Base-by-base conservation (phyloP, 2,888 invertebrate species). In the Zhengitettix transpicula region DNA sequence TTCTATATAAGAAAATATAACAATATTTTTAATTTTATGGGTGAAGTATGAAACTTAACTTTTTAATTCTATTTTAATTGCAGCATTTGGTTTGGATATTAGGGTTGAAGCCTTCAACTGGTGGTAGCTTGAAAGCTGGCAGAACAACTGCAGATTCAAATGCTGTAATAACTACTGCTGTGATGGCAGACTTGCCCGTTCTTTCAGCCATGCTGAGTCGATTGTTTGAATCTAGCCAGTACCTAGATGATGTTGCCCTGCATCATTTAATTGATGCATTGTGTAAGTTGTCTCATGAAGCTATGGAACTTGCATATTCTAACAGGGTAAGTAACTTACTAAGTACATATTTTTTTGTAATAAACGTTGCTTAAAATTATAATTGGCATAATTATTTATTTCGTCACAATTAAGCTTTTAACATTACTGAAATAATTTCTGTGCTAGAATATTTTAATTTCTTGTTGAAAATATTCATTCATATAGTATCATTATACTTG, bases 191-290 rank as follows among this genome's bases (percentile, higher is more conserved):
- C 74, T 75, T 98, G 40, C 96, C 97, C 0, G 79, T 84, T 61
- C 77, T 97, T 17, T 91, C 91, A 8, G 87, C 89, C 52, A 91
- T 92, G 90, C 77, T 97, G 64, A 93, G 93, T 60, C 82, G 90
- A 62, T 81, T 97, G 9, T 97, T 97, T 71, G 96, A 97, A 74
- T 92, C 94, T 42, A 95, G 95, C 64, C 91, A 90, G 74, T 87
- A 88, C 72, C 77, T 97, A 65, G 92, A 95, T 72, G 95, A 97
- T 71, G 92, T 91, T 3, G 93, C 96, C 1, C 75, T 98, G 8
- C 95, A 97, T 74, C 95, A 97, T 72, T 78, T 99, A 44, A 94
- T 99, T 58, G 95, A 97, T 71, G 97, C 97, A 0, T 78, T 99
- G 1, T 96, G 96, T 70, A 95, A 96, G 74, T 78, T 98, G 17